Evolutionary conservation across 1,140 invertebrate genomes (phyloP).

Genomic region (Harpegnathos saltator): DNA sequence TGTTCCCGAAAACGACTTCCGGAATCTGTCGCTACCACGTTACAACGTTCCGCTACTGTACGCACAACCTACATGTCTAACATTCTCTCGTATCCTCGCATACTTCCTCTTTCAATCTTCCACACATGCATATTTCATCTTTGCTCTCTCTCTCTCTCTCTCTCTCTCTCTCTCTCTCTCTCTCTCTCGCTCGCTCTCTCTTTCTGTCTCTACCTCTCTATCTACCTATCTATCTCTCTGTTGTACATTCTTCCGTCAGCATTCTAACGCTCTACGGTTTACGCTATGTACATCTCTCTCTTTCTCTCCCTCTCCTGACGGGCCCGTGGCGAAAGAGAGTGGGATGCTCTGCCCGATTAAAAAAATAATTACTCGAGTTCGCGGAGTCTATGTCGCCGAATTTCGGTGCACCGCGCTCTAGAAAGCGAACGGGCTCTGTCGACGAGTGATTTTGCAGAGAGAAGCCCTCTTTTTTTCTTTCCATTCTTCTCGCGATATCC

Average conservation of each 20-base stretch:
- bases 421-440: slow-evolving; percentile 18
- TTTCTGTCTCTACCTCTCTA: slow-evolving; percentile 26
- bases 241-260: slow-evolving; percentile 53
- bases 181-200: too few relatives aligned
- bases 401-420: slow-evolving; percentile 34
- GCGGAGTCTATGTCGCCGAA: slow-evolving; percentile 36
- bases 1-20: slow-evolving; percentile 63
- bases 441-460: not conserved
- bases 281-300: slow-evolving; percentile 35
- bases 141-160: slow-evolving; percentile 8
- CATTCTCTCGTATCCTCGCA: slow-evolving; percentile 37
- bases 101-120: not conserved
- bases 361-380: slow-evolving; percentile 65
- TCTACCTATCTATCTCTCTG: slow-evolving; percentile 17
- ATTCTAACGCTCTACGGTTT: slow-evolving; percentile 46
- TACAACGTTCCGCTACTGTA: slow-evolving; percentile 45
- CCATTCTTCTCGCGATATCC: not conserved
- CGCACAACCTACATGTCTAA: slow-evolving; percentile 42
- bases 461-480: not conserved
- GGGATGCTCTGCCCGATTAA: slow-evolving; percentile 49
- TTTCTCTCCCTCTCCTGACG: not conserved
- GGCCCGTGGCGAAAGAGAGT: slow-evolving; percentile 72
- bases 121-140: not conserved
- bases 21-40: slow-evolving; percentile 58
- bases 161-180: slow-evolving; percentile 23